phyloP scores from a whole-genome alignment of 1,140 invertebrate genomes.

The Berghia stephanieae region DNA sequence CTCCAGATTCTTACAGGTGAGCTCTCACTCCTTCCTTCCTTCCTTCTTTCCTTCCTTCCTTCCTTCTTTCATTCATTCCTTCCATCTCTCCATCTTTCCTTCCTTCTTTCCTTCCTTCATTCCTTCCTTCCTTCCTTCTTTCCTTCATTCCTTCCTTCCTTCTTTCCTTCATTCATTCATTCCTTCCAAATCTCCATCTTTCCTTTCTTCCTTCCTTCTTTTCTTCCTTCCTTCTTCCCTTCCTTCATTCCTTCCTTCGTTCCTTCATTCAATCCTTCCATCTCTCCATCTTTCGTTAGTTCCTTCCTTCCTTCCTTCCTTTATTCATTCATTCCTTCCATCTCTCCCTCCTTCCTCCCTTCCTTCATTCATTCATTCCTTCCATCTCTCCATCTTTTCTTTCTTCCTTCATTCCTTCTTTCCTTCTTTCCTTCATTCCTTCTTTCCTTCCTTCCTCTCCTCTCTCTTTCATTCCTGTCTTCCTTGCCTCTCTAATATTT shows the following conservation, averaged over 20 bases:
- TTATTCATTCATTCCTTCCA: neutral
- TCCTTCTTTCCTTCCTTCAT: conserved; percentile 23
- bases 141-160: neutral
- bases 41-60: neutral
- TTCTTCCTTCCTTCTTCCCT: neutral
- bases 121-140: conserved; percentile 8
- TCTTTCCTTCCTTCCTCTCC: neutral
- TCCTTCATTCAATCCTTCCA: conserved; percentile 1
- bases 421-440: conserved; percentile 15
- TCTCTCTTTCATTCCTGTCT: neutral
- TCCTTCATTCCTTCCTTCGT: neutral
- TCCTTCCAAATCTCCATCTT: conserved; percentile 15
- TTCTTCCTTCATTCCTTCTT: neutral
- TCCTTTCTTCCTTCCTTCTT: neutral
- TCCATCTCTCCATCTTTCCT: neutral
- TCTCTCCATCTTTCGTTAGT: conserved; percentile 1
- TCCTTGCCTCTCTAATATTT: neutral
- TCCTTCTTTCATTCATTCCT: conserved; percentile 11
- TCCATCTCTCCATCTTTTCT: conserved; percentile 17
- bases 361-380: neutral
- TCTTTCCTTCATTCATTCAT: neutral
- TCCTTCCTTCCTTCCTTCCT: conserved; percentile 23
- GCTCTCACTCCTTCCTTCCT: neutral
- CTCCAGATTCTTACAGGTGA: conserved; percentile 24
- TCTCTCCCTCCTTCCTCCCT: neutral